Evolutionary conservation across 2,888 invertebrate species (phyloP).

Genomic region (Mesorhabditis spiculigera): DNA sequence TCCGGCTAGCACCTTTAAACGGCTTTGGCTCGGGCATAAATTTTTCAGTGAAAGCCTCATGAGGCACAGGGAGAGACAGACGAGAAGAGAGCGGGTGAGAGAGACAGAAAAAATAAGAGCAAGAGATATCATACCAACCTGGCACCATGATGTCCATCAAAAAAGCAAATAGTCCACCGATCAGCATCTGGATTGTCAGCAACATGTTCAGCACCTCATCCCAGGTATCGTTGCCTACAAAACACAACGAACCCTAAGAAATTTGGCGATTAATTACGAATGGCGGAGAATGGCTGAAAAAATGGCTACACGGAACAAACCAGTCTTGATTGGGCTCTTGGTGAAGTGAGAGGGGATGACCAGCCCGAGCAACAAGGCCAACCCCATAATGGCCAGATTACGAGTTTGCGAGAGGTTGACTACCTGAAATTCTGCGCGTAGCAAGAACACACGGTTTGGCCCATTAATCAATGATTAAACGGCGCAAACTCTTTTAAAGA

Average conservation of each 20-base stretch:
- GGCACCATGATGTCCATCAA: neutral
- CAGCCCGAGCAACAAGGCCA: conserved; percentile 40
- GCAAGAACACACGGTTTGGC: neutral
- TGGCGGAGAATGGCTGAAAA: no score
- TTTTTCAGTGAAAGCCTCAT: no score
- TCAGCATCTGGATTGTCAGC: neutral
- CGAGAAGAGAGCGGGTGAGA: no score
- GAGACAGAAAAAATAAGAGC: no score
- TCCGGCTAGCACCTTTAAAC: neutral
- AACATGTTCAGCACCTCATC: conserved; percentile 1
- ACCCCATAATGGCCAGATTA: conserved; percentile 47
- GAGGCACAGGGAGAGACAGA: no score
- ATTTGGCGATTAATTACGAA: no score
- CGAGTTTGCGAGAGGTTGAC: conserved; percentile 31
- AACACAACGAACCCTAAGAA: no score
- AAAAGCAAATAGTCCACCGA: neutral
- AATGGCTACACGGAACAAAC: conserved; percentile 12
- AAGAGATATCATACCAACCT: neutral
- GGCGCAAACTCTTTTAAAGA: neutral
- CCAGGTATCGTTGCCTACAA: neutral
- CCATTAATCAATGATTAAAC: no score
- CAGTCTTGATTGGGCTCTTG: conserved; percentile 28
- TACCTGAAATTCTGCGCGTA: conserved; percentile 16
- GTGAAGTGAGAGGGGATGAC: conserved; percentile 40
- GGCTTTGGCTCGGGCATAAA: no score